phyloP scores from a whole-genome alignment of 2,797 vertebrate species.

The Lateolabrax maculatus region DNA sequence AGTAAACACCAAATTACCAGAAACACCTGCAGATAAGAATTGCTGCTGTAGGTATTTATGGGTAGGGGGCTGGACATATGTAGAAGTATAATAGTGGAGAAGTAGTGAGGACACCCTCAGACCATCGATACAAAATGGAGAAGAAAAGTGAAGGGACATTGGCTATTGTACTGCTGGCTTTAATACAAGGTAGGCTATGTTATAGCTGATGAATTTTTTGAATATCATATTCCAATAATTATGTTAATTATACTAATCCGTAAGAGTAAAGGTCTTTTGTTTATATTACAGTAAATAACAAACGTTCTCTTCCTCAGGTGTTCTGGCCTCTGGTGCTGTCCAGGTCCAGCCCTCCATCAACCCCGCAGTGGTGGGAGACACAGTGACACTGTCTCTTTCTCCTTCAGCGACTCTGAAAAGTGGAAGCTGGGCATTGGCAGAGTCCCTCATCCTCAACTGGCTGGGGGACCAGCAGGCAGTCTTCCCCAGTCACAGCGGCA shows the following conservation, averaged over 20 bases:
- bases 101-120: conserved; percentile 14
- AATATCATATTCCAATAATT: not conserved
- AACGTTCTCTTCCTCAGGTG: conserved; percentile 30
- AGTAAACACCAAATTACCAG: conserved; percentile 32
- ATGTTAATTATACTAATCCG: not conserved
- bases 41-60: conserved; percentile 23
- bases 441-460: conserved; percentile 66
- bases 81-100: conserved; percentile 52
- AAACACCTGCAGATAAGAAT: conserved; percentile 72
- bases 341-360: conserved; percentile 65
- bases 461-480: conserved; percentile 23
- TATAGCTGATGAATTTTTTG: not conserved
- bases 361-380: conserved; percentile 58
- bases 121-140: conserved; percentile 58
- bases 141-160: conserved; percentile 26
- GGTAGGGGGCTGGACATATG: conserved; percentile 53
- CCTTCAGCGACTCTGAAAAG: conserved; percentile 29
- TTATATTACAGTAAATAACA: not conserved
- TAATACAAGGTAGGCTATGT: conserved; percentile 56
- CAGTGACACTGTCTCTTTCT: conserved; percentile 63
- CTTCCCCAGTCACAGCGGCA: conserved; percentile 47
- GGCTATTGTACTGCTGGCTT: conserved; percentile 43
- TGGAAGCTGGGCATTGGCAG: conserved; percentile 68
- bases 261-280: not conserved
- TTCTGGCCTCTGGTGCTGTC: conserved; percentile 46